These are phyloP conservation scores for Folsomia candida DNA, from an alignment of 2,888 invertebrate species.

Conservation along the genomic window DNA sequence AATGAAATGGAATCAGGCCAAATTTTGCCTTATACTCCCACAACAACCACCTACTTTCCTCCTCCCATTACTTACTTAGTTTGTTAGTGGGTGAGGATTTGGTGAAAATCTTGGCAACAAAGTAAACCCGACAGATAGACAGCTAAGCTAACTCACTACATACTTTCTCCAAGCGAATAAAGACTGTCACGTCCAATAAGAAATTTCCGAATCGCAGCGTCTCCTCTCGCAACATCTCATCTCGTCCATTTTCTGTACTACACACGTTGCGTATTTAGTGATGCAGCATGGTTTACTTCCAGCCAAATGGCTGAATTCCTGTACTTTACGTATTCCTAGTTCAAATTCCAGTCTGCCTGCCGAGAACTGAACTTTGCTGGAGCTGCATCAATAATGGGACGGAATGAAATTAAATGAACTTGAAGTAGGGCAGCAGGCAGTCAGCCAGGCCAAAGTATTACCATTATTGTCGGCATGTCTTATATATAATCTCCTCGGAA, in stretches of 20 bases:
- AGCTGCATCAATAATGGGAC: background rate
- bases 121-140: background rate
- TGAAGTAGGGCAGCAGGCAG: background rate
- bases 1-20: slow-evolving; percentile 5
- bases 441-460: background rate
- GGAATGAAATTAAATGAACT: background rate
- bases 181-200: background rate
- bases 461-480: no score
- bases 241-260: background rate
- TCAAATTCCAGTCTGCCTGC: background rate
- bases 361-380: background rate
- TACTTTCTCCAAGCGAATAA: background rate
- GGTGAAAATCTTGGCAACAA: background rate
- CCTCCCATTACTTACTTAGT: background rate
- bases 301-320: background rate
- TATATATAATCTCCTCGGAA: background rate
- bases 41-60: background rate
- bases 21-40: slow-evolving; percentile 1
- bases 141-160: background rate
- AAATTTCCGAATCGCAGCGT: background rate
- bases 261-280: background rate
- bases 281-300: no score
- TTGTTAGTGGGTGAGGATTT: background rate
- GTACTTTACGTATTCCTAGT: background rate
- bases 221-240: background rate